A percentile compares a stretch with the other conserved stretches of the same genome.
phyloP scores from a whole-genome alignment of 2,888 invertebrate species.

The Troides helena region DNA sequence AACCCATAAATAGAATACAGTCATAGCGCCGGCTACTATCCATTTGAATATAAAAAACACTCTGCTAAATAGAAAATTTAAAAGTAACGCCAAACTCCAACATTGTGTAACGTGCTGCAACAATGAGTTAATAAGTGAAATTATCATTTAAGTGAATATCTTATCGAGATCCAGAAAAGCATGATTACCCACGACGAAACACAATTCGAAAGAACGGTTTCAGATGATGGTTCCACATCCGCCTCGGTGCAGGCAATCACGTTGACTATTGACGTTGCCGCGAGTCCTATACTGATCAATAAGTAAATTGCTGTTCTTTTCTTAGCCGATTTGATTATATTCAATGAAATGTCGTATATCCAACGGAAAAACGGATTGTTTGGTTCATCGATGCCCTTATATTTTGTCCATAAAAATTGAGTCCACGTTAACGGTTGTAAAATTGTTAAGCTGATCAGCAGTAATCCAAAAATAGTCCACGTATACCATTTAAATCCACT shows the following conservation, averaged over 20 bases:
- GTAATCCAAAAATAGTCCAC: constrained; percentile 47
- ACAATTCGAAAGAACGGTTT: constrained; percentile 65
- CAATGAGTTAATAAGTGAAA: constrained; percentile 21
- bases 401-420: constrained; percentile 83
- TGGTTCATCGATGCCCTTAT: constrained; percentile 78
- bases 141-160: constrained; percentile 4
- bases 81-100: constrained; percentile 82
- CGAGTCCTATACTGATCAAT: constrained; percentile 82
- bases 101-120: constrained; percentile 89
- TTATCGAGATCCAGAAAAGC: constrained; percentile 32
- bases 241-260: constrained; percentile 72
- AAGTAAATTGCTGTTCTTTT: constrained; percentile 84
- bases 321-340: constrained; percentile 82
- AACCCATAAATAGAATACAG: constrained; percentile 83
- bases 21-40: constrained; percentile 83
- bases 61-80: constrained; percentile 91
- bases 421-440: constrained; percentile 88
- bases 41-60: constrained; percentile 92
- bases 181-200: constrained; percentile 74
- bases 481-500: constrained; percentile 58
- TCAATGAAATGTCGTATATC: constrained; percentile 82
- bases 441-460: constrained; percentile 59
- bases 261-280: constrained; percentile 83
- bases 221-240: constrained; percentile 43
- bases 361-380: constrained; percentile 72